Evolutionary conservation across 2,888 invertebrate species (phyloP).

Genomic region (Conus canariensis): DNA sequence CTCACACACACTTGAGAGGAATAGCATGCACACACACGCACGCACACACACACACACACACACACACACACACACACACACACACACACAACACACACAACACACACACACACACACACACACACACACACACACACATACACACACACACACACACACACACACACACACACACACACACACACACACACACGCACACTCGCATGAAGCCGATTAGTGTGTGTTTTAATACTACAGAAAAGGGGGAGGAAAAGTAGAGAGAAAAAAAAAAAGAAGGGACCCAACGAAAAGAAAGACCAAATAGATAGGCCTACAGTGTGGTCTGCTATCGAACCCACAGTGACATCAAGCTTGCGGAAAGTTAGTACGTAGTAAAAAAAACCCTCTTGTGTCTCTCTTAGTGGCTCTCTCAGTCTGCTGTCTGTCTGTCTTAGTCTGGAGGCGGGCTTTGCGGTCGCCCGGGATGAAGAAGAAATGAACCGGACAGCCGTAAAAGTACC

Average conservation of each 20-base stretch:
- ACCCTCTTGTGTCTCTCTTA: not conserved
- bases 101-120: too few relatives aligned
- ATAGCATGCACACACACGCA: not conserved
- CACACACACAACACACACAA: too few relatives aligned
- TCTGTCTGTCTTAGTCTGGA: not conserved
- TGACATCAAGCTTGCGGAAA: too few relatives aligned
- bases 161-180: not conserved
- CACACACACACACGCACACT: not conserved
- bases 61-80: not conserved
- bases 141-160: not conserved
- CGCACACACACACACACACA: not conserved
- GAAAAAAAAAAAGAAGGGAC: too few relatives aligned
- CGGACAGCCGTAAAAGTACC: too few relatives aligned
- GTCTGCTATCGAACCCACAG: too few relatives aligned
- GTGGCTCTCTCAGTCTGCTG: not conserved
- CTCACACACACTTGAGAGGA: not conserved
- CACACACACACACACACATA: not conserved
- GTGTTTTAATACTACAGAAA: too few relatives aligned
- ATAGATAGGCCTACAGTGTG: too few relatives aligned
- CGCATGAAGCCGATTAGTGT: not conserved
- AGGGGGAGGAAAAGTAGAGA: too few relatives aligned
- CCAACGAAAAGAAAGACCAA: too few relatives aligned
- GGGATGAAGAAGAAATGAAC: not conserved
- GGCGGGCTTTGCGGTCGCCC: not conserved
- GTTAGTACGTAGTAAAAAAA: too few relatives aligned